These are phyloP conservation scores for Gallinago solitaria DNA, from an alignment of 2,797 vertebrate species.

Conservation along the genomic window DNA sequence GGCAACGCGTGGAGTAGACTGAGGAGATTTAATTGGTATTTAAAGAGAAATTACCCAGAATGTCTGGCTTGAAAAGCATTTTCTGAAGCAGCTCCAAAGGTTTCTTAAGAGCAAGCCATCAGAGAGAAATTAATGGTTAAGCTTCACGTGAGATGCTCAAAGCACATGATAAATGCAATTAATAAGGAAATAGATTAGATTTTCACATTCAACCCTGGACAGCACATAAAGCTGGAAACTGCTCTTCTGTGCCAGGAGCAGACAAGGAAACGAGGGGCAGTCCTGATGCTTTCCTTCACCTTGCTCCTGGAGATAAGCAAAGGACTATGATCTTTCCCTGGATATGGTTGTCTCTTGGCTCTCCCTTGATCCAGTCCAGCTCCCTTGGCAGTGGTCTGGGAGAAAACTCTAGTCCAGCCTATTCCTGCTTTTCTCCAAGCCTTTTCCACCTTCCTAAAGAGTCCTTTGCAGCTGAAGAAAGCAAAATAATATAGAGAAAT, in stretches of 20 bases:
- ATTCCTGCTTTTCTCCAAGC: background rate
- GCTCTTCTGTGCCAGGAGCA: background rate
- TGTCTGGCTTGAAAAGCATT: background rate
- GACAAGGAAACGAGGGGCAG: background rate
- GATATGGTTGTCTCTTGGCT: background rate
- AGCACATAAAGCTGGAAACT: background rate
- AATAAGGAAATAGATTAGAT: background rate
- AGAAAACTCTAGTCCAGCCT: background rate
- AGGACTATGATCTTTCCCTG: background rate
- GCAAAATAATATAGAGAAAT: background rate
- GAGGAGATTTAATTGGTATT: background rate
- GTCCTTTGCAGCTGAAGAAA: background rate
- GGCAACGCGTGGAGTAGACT: background rate
- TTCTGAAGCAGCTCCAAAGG: background rate
- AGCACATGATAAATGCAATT: constrained; percentile 23
- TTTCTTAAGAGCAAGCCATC: background rate
- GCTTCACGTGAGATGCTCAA: background rate
- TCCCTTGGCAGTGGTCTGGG: background rate
- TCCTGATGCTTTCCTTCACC: fast-evolving
- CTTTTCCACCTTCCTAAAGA: background rate
- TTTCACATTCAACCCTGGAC: background rate
- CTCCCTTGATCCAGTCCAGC: background rate
- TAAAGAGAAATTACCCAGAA: background rate
- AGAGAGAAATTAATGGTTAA: background rate
- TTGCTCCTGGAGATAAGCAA: background rate